Percentiles rank a stretch among this genome's conserved stretches.
Evolutionary conservation across 2,797 vertebrate genomes (phyloP).

Genomic region (Eospalax fontanierii): DNA sequence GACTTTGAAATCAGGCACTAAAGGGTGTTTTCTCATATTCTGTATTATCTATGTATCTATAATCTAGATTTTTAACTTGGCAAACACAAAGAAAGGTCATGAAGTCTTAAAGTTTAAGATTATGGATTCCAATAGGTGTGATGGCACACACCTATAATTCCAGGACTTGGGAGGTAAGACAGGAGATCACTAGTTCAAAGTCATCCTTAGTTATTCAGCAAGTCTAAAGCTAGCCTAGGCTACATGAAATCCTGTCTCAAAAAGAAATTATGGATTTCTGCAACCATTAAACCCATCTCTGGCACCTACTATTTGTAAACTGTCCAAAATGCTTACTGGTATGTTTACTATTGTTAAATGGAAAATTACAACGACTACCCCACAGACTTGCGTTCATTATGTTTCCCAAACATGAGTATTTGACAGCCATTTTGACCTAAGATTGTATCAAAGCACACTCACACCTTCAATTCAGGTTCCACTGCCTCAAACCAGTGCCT

Average conservation of each 20-base stretch:
- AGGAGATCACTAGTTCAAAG: not conserved
- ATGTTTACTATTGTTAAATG: not conserved
- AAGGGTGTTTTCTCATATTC: slow-evolving; percentile 69
- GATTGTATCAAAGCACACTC: no score
- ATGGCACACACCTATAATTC: not conserved
- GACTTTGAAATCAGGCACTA: slow-evolving; percentile 83
- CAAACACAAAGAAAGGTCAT: not conserved
- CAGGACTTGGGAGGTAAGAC: not conserved
- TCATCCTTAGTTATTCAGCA: no score
- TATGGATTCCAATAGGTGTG: not conserved
- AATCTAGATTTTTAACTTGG: slow-evolving; percentile 5
- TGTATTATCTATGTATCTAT: not conserved
- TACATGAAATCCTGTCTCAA: no score
- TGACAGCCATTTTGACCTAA: not conserved
- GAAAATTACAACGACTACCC: not conserved
- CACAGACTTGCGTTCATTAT: not conserved
- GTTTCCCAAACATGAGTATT: not conserved
- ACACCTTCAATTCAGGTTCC: not conserved
- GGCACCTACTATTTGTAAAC: not conserved
- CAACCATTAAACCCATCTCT: not conserved
- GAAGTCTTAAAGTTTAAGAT: not conserved
- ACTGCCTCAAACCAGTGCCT: not conserved
- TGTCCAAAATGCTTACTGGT: not conserved
- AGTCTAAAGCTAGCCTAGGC: no score
- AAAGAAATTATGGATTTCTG: no score